Conservation (phyloP, 2,888 invertebrate species). For the Chironomus tentans region DNA sequence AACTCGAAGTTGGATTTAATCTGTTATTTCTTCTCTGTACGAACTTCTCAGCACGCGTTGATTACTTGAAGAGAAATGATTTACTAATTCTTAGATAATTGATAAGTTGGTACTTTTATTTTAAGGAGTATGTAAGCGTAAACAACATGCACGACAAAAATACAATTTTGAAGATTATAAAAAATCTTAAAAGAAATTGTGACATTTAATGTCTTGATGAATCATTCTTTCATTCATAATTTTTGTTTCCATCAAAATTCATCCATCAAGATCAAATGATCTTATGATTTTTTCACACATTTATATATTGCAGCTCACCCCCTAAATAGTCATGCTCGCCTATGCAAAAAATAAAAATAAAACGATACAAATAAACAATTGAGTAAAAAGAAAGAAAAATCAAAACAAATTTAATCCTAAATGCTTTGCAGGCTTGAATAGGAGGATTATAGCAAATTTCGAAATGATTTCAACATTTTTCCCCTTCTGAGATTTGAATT, state of each 20-base stretch:
- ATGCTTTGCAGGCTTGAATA: slow-evolving; percentile 5
- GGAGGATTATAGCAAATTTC: slow-evolving; percentile 25
- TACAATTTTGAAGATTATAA: neutral
- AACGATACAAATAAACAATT: neutral
- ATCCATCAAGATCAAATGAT: neutral
- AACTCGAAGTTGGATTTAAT: no score
- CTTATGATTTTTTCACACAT: neutral
- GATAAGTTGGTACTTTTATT: neutral
- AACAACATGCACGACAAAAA: neutral
- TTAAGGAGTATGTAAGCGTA: neutral
- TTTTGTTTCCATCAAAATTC: neutral
- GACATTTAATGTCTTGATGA: neutral
- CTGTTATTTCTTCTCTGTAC: no score
- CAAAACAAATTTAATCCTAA: slow-evolving; percentile 26
- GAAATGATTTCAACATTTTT: slow-evolving; percentile 7
- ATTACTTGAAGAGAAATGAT: neutral
- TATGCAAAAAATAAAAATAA: neutral
- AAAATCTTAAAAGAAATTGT: neutral
- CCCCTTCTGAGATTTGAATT: neutral
- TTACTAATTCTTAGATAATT: neutral
- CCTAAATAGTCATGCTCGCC: neutral
- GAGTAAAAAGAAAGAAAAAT: slow-evolving; percentile 10
- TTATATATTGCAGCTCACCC: neutral
- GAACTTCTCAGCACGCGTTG: neutral
- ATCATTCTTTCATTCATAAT: neutral